Conservation (phyloP, 2,888 invertebrate genomes). For the Gasteruption jaculator region DNA sequence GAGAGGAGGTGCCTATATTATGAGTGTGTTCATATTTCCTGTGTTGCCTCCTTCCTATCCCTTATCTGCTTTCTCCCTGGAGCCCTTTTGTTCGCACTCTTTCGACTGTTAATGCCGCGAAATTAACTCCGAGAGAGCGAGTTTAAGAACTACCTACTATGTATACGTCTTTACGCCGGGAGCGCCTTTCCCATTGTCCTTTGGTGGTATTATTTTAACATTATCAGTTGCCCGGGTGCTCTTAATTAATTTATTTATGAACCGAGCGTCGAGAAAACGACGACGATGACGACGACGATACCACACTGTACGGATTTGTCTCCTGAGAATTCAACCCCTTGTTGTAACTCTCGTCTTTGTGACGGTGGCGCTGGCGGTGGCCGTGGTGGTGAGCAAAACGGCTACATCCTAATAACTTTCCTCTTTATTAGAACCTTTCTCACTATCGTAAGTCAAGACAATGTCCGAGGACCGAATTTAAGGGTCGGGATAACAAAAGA, state of each 20-base stretch:
- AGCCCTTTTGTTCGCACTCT: constrained; percentile 51
- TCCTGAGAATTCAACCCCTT: constrained; percentile 35
- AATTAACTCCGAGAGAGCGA: constrained; percentile 47
- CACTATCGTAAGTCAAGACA: constrained; percentile 29
- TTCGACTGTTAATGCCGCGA: constrained; percentile 50
- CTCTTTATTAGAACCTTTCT: constrained; percentile 40
- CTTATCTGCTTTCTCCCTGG: constrained; percentile 42
- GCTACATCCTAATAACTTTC: constrained; percentile 39
- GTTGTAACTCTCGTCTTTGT: constrained; percentile 19
- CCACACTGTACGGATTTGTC: constrained; percentile 33
- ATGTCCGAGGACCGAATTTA: constrained; percentile 18
- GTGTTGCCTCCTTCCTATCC: constrained; percentile 37
- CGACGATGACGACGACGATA: background rate
- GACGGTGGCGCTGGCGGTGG: constrained; percentile 14
- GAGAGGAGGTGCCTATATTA: constrained; percentile 35
- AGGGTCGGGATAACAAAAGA: constrained; percentile 10
- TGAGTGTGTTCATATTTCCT: constrained; percentile 46
- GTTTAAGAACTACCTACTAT: constrained; percentile 42
- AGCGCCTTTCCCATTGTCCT: constrained; percentile 33
- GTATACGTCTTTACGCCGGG: constrained; percentile 16
- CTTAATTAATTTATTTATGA: constrained; percentile 51
- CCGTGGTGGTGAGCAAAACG: constrained; percentile 26
- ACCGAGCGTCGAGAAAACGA: constrained; percentile 20
- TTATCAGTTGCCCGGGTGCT: constrained; percentile 39
- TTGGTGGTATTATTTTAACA: constrained; percentile 43